phyloP scores from a whole-genome alignment of 2,888 invertebrate genomes.

The Tetranychus truncatus region DNA sequence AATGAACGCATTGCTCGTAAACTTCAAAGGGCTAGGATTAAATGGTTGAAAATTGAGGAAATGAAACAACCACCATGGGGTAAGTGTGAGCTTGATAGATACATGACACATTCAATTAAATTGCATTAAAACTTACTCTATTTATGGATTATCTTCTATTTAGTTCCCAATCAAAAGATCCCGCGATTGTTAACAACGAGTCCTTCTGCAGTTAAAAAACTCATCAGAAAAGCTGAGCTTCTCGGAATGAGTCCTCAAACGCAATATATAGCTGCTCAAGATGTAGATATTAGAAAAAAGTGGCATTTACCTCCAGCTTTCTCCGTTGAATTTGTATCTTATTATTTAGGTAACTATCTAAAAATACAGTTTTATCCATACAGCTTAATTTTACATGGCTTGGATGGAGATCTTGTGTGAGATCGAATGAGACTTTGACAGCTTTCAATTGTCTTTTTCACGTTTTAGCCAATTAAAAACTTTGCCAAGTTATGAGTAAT shows the following conservation, averaged over 20 bases:
- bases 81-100: constrained; percentile 33
- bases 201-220: constrained; percentile 62
- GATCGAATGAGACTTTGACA: too few relatives aligned
- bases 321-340: constrained; percentile 80
- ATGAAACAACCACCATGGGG: constrained; percentile 51
- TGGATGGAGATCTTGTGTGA: too few relatives aligned
- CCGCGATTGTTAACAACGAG: constrained; percentile 71
- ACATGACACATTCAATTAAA: neutral
- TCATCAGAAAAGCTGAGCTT: constrained; percentile 64
- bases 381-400: too few relatives aligned
- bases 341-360: constrained; percentile 45
- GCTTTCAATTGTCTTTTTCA: too few relatives aligned
- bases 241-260: constrained; percentile 55
- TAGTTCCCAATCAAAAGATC: constrained; percentile 86
- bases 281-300: constrained; percentile 63
- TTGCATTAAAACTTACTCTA: too few relatives aligned
- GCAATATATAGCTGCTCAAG: constrained; percentile 36
- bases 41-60: constrained; percentile 29
- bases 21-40: constrained; percentile 18
- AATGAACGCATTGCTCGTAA: constrained; percentile 22
- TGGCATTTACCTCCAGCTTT: constrained; percentile 88
- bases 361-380: neutral
- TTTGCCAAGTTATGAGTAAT: neutral
- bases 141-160: neutral
- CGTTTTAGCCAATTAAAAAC: too few relatives aligned